phyloP scores from a whole-genome alignment of 2,888 invertebrate genomes.

The Stenichneumon culpator region DNA sequence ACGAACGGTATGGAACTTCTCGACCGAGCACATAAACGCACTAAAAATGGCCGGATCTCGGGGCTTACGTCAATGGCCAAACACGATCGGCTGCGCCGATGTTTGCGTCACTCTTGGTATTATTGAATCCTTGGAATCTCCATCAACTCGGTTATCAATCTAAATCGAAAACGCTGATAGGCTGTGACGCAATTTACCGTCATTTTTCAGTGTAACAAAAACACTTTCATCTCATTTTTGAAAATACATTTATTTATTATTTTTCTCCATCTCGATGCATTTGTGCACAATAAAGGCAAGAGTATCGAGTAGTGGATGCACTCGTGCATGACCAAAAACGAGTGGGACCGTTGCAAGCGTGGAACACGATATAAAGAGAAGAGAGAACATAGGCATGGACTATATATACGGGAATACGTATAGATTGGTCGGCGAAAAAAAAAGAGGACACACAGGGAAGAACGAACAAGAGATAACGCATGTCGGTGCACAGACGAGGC shows the following conservation, averaged over 20 bases:
- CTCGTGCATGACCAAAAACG: constrained; percentile 33
- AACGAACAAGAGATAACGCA: constrained; percentile 58
- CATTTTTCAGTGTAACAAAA: background rate
- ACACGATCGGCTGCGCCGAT: background rate
- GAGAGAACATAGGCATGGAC: constrained; percentile 7
- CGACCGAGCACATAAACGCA: background rate
- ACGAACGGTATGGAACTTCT: background rate
- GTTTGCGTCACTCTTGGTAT: background rate
- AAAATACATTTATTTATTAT: background rate
- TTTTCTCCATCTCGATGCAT: constrained; percentile 19
- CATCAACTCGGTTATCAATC: background rate
- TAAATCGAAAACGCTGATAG: background rate
- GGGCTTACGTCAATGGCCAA: background rate
- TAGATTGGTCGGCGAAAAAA: constrained; percentile 28
- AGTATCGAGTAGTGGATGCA: constrained; percentile 19
- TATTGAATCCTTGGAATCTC: background rate
- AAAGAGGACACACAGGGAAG: constrained; percentile 37
- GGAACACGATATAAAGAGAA: constrained; percentile 33
- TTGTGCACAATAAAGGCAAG: constrained; percentile 19
- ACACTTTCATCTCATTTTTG: background rate
- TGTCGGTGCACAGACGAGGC: constrained; percentile 35
- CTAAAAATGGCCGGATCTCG: background rate
- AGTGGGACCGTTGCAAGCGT: constrained; percentile 27
- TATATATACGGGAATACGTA: constrained; percentile 30
- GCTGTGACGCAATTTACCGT: background rate